Percentiles rank a stretch among this genome's conserved stretches.
Conservation (phyloP, 2,113 vertebrate genomes). For the Spea multiplicata region DNA sequence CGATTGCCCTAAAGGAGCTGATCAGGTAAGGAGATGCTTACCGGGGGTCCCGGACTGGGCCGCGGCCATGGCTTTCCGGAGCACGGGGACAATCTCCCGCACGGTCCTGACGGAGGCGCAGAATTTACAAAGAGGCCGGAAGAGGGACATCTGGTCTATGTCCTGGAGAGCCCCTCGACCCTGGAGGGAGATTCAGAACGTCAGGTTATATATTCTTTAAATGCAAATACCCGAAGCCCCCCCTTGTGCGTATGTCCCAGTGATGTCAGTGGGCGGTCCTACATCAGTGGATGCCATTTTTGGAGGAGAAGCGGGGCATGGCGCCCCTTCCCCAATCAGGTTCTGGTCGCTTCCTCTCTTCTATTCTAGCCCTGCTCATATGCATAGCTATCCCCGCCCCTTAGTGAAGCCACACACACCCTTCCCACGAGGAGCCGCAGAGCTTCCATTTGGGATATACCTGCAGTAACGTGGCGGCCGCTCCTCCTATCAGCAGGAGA, state of each 20-base stretch:
- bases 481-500: conserved; percentile 82
- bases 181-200: conserved; percentile 56
- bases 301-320: no score
- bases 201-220: neutral
- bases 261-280: no score
- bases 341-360: no score
- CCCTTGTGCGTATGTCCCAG: no score
- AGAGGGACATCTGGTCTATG: conserved; percentile 87
- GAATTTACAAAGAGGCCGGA: conserved; percentile 87
- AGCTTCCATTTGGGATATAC: conserved; percentile 54
- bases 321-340: no score
- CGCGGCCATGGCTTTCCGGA: conserved; percentile 76
- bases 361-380: no score
- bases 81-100: conserved; percentile 77
- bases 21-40: conserved; percentile 44
- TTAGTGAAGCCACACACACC: no score
- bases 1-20: no score
- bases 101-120: conserved; percentile 75
- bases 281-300: no score
- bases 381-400: no score
- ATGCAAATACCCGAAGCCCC: neutral
- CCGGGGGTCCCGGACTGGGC: conserved; percentile 88
- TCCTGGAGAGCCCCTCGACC: conserved; percentile 89
- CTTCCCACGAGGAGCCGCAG: no score
- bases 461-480: conserved; percentile 81